Percentiles rank a stretch among this genome's conserved stretches.
phyloP scores from a whole-genome alignment of 1,140 invertebrate genomes.

The Zaprionus ghesquierei region DNA sequence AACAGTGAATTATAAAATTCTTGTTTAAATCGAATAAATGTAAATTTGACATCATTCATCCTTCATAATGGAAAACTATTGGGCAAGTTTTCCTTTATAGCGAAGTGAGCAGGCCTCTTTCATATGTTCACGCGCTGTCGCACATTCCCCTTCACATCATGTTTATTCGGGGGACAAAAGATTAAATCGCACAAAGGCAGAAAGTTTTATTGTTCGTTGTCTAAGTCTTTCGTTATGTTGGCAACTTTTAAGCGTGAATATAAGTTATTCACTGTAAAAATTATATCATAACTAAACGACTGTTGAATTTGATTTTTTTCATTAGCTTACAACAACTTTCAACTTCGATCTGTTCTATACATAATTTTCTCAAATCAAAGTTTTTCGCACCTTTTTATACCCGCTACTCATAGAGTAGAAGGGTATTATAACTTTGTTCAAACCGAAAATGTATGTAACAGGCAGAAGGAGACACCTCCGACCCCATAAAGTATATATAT shows the following conservation, averaged over 20 bases:
- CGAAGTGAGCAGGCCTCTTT: background rate
- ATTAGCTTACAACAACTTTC: background rate
- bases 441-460: no score
- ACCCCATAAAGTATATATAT: no score
- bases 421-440: no score
- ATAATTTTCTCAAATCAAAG: background rate
- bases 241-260: background rate
- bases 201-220: slow-evolving; percentile 12
- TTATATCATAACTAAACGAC: background rate
- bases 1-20: background rate
- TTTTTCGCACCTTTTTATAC: background rate
- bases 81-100: background rate
- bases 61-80: slow-evolving; percentile 17
- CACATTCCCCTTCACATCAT: slow-evolving; percentile 15
- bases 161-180: slow-evolving; percentile 1
- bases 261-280: background rate
- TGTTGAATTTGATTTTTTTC: background rate
- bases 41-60: slow-evolving; percentile 17
- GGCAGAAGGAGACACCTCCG: no score
- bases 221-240: slow-evolving; percentile 5
- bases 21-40: slow-evolving; percentile 1
- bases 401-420: no score
- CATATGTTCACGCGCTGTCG: background rate
- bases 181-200: background rate
- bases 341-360: background rate